phyloP scores from a whole-genome alignment of 2,113 vertebrate species.

The Gobio gobio region DNA sequence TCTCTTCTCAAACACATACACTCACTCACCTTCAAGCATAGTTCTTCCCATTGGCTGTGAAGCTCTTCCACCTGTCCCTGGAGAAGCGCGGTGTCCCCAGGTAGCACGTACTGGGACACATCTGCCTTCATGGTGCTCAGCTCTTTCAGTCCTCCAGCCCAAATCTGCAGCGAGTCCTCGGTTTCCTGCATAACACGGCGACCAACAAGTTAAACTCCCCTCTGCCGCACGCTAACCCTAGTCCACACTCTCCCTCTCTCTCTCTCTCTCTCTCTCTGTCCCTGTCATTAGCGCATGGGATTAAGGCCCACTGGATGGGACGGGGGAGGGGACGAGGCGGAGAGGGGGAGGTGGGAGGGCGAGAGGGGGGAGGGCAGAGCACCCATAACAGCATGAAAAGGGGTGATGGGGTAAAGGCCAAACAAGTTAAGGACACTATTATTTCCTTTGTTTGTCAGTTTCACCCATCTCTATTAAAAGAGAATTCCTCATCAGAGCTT shows the following conservation, averaged over 20 bases:
- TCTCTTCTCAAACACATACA: neutral
- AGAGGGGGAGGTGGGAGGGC: slow-evolving; percentile 55
- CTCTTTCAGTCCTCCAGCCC: slow-evolving; percentile 77
- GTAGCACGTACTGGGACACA: slow-evolving; percentile 77
- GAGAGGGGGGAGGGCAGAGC: slow-evolving; percentile 58
- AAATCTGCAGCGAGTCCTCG: slow-evolving; percentile 81
- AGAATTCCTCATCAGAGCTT: slow-evolving; percentile 18
- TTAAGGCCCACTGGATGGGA: slow-evolving; percentile 78
- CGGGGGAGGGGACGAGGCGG: slow-evolving; percentile 69
- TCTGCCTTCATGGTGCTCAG: slow-evolving; percentile 81
- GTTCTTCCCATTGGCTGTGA: slow-evolving; percentile 81
- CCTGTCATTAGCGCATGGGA: slow-evolving; percentile 76
- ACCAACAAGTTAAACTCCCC: slow-evolving; percentile 57
- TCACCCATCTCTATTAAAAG: neutral
- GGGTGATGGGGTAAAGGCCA: slow-evolving; percentile 47
- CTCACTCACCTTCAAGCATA: slow-evolving; percentile 76
- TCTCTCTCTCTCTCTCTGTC: slow-evolving; percentile 51
- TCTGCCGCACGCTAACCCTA: slow-evolving; percentile 41
- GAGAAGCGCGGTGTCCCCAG: slow-evolving; percentile 80
- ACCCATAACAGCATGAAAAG: slow-evolving; percentile 51
- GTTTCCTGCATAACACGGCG: slow-evolving; percentile 84
- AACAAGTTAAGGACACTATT: slow-evolving; percentile 38
- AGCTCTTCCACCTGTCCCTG: slow-evolving; percentile 84
- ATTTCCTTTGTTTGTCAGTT: slow-evolving; percentile 32
- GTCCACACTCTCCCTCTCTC: slow-evolving; percentile 45